Evolutionary conservation across 2,888 invertebrate genomes (phyloP).

Genomic region (Hirtodrosophila cameraria): DNA sequence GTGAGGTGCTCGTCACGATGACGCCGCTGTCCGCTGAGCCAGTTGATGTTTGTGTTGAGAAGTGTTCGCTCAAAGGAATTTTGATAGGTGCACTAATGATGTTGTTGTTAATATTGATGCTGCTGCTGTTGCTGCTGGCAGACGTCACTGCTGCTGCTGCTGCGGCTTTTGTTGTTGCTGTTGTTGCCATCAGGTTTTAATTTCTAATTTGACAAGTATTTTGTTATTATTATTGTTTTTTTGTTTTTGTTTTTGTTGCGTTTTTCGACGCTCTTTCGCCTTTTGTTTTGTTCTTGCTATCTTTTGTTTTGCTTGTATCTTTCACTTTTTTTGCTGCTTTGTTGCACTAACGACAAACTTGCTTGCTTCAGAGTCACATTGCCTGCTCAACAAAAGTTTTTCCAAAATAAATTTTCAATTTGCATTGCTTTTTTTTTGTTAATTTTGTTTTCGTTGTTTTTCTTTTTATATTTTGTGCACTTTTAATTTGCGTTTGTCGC

Average conservation of each 20-base stretch:
- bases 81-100: constrained; percentile 78
- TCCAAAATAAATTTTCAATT: neutral
- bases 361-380: constrained; percentile 70
- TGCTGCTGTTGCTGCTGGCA: constrained; percentile 19
- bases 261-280: constrained; percentile 9
- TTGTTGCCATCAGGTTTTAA: constrained; percentile 81
- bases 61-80: constrained; percentile 81
- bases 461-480: constrained; percentile 45
- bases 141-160: constrained; percentile 30
- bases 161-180: constrained; percentile 49
- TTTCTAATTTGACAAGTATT: constrained; percentile 3
- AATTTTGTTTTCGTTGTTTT: constrained; percentile 4
- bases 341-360: constrained; percentile 27
- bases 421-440: constrained; percentile 22
- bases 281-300: constrained; percentile 8
- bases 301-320: constrained; percentile 1
- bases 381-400: constrained; percentile 43
- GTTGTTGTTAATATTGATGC: constrained; percentile 39
- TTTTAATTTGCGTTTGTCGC: constrained; percentile 35
- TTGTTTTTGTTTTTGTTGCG: neutral
- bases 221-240: neutral
- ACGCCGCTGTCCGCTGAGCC: constrained; percentile 83
- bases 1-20: constrained; percentile 62
- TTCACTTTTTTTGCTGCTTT: constrained; percentile 26
- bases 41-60: constrained; percentile 81